Evolutionary conservation across 2,888 invertebrate genomes (phyloP).

Genomic region (Meiosimyza platycephala): DNA sequence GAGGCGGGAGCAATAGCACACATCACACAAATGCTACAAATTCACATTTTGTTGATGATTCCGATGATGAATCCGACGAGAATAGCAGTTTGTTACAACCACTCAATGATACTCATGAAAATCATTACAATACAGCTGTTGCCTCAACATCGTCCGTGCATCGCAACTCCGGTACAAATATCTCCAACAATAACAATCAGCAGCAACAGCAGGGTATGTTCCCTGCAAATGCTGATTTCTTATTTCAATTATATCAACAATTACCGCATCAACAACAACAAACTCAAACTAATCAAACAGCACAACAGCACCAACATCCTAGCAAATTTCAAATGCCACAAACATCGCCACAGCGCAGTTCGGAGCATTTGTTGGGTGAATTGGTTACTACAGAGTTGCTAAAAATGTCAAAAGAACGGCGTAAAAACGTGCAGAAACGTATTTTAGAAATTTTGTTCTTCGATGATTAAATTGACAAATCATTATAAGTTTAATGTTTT

Average conservation of each 20-base stretch:
- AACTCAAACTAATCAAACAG: slow-evolving; percentile 36
- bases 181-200: slow-evolving; percentile 45
- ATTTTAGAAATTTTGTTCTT: slow-evolving; percentile 67
- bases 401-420: slow-evolving; percentile 66
- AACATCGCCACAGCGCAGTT: slow-evolving; percentile 57
- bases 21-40: slow-evolving; percentile 42
- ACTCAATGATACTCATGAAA: slow-evolving; percentile 52
- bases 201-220: slow-evolving; percentile 54
- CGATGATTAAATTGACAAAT: slow-evolving; percentile 57
- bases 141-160: slow-evolving; percentile 44
- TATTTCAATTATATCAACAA: slow-evolving; percentile 65
- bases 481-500: too few relatives aligned
- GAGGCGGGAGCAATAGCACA: slow-evolving; percentile 29
- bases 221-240: slow-evolving; percentile 63
- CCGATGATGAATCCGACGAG: slow-evolving; percentile 62
- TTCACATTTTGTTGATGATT: slow-evolving; percentile 53
- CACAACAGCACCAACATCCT: slow-evolving; percentile 47
- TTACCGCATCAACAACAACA: slow-evolving; percentile 56
- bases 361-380: slow-evolving; percentile 66
- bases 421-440: slow-evolving; percentile 64
- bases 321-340: slow-evolving; percentile 60
- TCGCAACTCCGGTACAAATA: slow-evolving; percentile 45
- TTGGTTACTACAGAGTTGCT: slow-evolving; percentile 65
- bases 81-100: slow-evolving; percentile 56
- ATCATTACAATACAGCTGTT: slow-evolving; percentile 46